Base-by-base conservation (phyloP, 2,113 vertebrate species). In the Lepisosteus oculatus region DNA sequence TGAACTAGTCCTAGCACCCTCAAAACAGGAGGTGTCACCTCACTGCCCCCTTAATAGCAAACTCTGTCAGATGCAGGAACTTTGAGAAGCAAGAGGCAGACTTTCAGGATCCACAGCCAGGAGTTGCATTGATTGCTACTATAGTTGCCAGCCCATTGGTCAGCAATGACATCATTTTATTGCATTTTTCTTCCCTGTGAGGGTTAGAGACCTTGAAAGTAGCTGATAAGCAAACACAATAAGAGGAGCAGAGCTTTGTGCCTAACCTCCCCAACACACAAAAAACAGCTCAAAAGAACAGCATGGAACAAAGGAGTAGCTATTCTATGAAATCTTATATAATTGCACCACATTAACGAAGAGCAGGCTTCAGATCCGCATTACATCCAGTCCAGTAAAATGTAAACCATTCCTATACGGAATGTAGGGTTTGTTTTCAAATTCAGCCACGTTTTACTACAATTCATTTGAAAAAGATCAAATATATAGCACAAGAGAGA, bases 141-240 rank as follows among this genome's bases (percentile, higher is more conserved):
- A 5, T 71, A 65, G 14, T 51, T 13, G 15, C 3, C 5, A 2
- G 3, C 13, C 0, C 41, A 65, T 55, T 55, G 67, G 8, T 14
- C 74, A 2, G 41, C 8, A 67, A 71, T 55, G 62, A 65, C 56
- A 70, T 67, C 76, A 69, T 0, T n/a, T 11, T 55, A 45, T 73
- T 61, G 62, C 67, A 63, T 41, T 61, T 61, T 17, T 13, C 43
- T 66, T 66, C 55, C 67, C 43, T 44, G 69, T 13, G 45, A 55
- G 62, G 51, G 2, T 14, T 15, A 43, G 69, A 65, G 64, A 12
- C 72, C 61, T 71, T 70, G 67, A 55, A 71, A 51, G 0, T 43
- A 15, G 29, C 67, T 68, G 71, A 15, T 12, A 57, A 75, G 72
- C 51, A 43, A 70, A 71, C 29, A 56, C 65, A 73, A 68, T 55